Base-by-base conservation (phyloP, 2,888 invertebrate genomes). In the Apantesis nais region DNA sequence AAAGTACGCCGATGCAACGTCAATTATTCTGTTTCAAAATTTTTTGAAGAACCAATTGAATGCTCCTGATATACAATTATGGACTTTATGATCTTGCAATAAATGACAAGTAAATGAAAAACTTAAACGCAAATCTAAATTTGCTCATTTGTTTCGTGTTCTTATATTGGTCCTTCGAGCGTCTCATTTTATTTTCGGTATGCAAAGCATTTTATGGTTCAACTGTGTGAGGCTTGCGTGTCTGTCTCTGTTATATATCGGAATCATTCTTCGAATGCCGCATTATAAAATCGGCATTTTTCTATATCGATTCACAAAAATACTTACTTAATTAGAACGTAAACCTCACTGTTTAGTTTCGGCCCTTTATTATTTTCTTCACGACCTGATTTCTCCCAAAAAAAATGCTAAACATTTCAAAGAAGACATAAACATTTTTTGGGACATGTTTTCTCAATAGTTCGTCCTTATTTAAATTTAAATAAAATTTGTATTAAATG, bases 151-250 rank as follows among this genome's bases (percentile, higher is more conserved):
- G 83, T 86, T 87, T 86, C 84, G 85, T 84, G 82, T 82, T 84
- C 82, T 85, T 84, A 86, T 84, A 85, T 86, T 87, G 86, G 83
- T 81, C 79, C 85, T 86, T 86, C 83, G 76, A 82, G 78, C 82
- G 85, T 83, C 83, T 89, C 88, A 85, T 89, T 89, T 90, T 90
- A 88, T 88, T 88, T 87, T 82, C 87, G 84, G 83, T 83, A 85
- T 85, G 88, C 84, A 82, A 87, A 88, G 84, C 85, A 87, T 89
- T 90, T 91, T 90, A 89, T 87, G 89, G 87, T 86, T 85, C 80
- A 84, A 88, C 87, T 85, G 87, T 85, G 84, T 86, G 86, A 86
- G 85, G 83, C 78, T 87, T 85, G 86, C 86, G 86, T 87, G 86
- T 85, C 82, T 78, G 78, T 83, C 80, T 81, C 80, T 78, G 83